phyloP scores from a whole-genome alignment of 2,113 vertebrate genomes.

The Colossoma macropomum region DNA sequence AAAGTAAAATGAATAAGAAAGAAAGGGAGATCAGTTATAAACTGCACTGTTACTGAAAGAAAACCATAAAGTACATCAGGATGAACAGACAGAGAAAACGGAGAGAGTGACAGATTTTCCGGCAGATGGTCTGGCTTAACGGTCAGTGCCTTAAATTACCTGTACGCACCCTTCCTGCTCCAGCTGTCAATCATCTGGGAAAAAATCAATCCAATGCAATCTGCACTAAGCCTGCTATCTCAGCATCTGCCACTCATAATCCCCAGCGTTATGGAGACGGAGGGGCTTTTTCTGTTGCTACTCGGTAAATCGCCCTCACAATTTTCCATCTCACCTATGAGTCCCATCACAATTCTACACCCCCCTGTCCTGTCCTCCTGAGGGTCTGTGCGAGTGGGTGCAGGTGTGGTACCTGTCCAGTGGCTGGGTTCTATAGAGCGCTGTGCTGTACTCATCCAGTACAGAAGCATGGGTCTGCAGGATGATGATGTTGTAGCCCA shows the following conservation, averaged over 20 bases:
- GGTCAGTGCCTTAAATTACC: conserved; percentile 41
- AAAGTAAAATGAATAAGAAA: background rate
- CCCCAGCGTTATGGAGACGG: conserved; percentile 13
- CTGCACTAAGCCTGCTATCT: conserved; percentile 52
- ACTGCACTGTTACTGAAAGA: background rate
- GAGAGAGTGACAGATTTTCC: conserved; percentile 27
- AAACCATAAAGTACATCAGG: background rate
- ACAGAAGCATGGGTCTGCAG: conserved; percentile 90
- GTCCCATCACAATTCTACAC: background rate
- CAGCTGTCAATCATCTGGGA: conserved; percentile 62
- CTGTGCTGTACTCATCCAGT: conserved; percentile 90
- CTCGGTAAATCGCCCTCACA: conserved; percentile 40
- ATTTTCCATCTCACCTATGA: conserved; percentile 5
- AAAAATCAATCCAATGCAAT: conserved; percentile 59
- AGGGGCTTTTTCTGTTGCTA: conserved; percentile 44
- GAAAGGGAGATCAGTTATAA: background rate
- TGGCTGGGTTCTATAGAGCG: conserved; percentile 79
- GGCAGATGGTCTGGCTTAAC: conserved; percentile 38
- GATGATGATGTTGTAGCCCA: conserved; percentile 92
- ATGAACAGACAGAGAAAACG: background rate
- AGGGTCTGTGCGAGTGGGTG: background rate
- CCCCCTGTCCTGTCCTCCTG: background rate
- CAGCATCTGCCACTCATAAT: conserved; percentile 58
- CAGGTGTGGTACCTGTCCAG: conserved; percentile 79
- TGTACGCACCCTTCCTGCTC: background rate